These are phyloP conservation scores for Fratercula arctica DNA, from an alignment of 2,797 vertebrate species.

Conservation along the genomic window DNA sequence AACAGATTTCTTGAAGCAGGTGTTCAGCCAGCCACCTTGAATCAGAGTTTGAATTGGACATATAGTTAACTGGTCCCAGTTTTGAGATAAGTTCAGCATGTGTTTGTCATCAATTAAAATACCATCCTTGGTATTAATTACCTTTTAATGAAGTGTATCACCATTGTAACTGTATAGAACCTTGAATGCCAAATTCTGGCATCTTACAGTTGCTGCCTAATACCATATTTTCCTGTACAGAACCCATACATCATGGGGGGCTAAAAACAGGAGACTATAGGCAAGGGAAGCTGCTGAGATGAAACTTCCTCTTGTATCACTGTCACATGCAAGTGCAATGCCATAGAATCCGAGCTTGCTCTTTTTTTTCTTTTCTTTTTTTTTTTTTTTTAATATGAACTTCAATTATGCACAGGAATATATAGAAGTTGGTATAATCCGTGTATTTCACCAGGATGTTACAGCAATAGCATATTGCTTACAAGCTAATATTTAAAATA, in stretches of 20 bases:
- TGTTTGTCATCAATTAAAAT: not conserved
- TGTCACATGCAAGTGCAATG: not conserved
- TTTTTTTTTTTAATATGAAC: not conserved
- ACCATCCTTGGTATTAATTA: not conserved
- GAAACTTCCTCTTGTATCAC: not conserved
- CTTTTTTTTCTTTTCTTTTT: not conserved
- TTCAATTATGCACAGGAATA: not conserved
- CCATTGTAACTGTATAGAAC: not conserved
- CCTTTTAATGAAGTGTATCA: not conserved
- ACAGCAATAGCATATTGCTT: not conserved
- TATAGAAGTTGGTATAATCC: not conserved
- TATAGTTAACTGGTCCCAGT: not conserved
- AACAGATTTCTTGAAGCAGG: not conserved
- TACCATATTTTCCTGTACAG: not conserved
- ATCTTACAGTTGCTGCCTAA: not conserved
- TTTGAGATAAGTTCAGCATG: not conserved
- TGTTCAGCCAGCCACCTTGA: not conserved
- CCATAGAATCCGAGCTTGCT: not conserved
- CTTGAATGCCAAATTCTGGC: not conserved
- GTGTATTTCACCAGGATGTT: not conserved
- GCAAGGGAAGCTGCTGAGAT: not conserved
- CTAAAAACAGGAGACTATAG: not conserved
- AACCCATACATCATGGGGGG: accelerated
- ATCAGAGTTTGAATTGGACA: not conserved
- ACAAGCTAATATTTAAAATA: not conserved